Evolutionary conservation across 2,888 invertebrate species (phyloP).

Genomic region (Trachelus troglodyta): DNA sequence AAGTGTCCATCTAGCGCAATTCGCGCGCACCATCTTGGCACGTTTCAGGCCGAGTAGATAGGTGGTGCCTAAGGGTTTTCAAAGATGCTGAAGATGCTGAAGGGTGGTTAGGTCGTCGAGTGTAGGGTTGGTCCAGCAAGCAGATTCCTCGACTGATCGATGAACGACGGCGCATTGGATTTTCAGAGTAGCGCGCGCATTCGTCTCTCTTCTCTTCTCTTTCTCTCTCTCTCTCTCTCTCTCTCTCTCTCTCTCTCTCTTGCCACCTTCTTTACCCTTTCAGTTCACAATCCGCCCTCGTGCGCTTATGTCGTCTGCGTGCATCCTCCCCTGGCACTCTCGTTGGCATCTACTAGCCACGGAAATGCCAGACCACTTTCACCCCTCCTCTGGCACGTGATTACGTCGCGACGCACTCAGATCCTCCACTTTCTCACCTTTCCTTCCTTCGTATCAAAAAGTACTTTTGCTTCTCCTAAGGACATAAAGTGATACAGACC

Average conservation of each 20-base stretch:
- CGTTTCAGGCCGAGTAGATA: background rate
- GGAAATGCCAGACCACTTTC: background rate
- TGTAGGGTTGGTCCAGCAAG: conserved; percentile 58
- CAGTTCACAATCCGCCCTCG: conserved; percentile 44
- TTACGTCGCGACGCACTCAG: background rate
- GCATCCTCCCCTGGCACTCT: background rate
- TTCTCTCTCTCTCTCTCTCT: background rate
- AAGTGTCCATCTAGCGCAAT: background rate
- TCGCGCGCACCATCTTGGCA: background rate
- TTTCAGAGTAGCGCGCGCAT: conserved; percentile 54
- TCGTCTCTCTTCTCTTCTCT: conserved; percentile 38
- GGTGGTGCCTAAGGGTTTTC: background rate
- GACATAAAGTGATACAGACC: background rate
- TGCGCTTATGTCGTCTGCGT: conserved; percentile 9
- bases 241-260: conserved; percentile 12
- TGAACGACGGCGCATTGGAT: conserved; percentile 42
- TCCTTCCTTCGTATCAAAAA: background rate
- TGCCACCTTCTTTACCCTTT: conserved; percentile 33
- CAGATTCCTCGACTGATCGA: conserved; percentile 64
- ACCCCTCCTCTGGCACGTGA: background rate
- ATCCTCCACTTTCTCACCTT: background rate
- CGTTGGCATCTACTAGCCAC: background rate
- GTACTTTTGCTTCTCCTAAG: background rate
- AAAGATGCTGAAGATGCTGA: conserved; percentile 3
- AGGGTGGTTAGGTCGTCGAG: conserved; percentile 35